phyloP scores from a whole-genome alignment of 2,797 vertebrate genomes.

The Yasuhikotakia modesta region DNA sequence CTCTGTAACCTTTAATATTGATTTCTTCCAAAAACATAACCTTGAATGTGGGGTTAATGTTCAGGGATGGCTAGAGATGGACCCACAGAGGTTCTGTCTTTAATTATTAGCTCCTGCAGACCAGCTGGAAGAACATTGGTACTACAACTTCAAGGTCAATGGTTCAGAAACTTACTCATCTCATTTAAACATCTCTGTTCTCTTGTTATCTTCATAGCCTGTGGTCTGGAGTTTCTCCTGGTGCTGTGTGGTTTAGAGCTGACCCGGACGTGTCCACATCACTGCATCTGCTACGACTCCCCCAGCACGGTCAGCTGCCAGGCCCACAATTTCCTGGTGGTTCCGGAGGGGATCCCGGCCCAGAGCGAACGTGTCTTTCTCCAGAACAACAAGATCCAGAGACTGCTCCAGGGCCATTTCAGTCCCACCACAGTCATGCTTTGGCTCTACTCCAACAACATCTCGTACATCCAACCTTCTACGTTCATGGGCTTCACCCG shows the following conservation, averaged over 20 bases:
- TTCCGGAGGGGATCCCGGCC: slow-evolving; percentile 92
- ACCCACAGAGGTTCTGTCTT: not conserved
- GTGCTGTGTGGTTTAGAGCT: slow-evolving; percentile 87
- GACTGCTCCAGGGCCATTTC: slow-evolving; percentile 91
- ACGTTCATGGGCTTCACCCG: slow-evolving; percentile 91
- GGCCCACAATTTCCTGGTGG: slow-evolving; percentile 89
- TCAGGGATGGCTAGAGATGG: slow-evolving; percentile 8
- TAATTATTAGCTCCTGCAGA: not conserved
- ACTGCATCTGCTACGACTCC: slow-evolving; percentile 95
- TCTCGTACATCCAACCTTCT: slow-evolving; percentile 92
- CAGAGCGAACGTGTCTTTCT: slow-evolving; percentile 95
- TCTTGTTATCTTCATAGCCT: slow-evolving; percentile 77
- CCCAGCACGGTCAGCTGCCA: slow-evolving; percentile 98
- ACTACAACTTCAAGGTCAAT: not conserved
- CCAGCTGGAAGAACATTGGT: not conserved
- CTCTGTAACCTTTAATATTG: slow-evolving; percentile 46
- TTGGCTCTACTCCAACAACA: slow-evolving; percentile 98
- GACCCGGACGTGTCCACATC: slow-evolving; percentile 83
- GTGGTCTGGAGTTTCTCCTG: slow-evolving; percentile 87
- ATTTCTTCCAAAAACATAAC: slow-evolving; percentile 25
- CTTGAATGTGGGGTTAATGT: slow-evolving; percentile 14
- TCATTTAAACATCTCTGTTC: not conserved
- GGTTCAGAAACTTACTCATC: not conserved
- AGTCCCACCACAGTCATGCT: slow-evolving; percentile 90
- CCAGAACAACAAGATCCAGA: slow-evolving; percentile 94